Evolutionary conservation across 2,113 vertebrate genomes (phyloP), one percentile per base, ranked within the genome.

Genomic region (Lipophrys pholis): DNA sequence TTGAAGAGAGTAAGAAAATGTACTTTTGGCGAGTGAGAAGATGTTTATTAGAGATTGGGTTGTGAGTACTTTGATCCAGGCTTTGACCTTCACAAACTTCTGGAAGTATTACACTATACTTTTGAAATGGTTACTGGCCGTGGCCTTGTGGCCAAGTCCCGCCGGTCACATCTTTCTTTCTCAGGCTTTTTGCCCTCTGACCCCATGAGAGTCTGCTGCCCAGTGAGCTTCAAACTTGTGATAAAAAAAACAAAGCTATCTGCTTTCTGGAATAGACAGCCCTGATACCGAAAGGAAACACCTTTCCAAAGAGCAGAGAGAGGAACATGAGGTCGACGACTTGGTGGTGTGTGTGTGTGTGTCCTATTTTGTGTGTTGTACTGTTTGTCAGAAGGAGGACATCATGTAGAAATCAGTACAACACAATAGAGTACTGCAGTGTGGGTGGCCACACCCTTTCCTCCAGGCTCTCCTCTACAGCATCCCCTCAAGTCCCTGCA

Each of bases 401-500:
- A 43, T 30, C 21, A 30, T 74, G 78, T 78, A 57, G 59, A 62
- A 81, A 78, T 76, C 74, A 63, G 63, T 15, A n/a, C 68, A 81
- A 83, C 71, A 91, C 89, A 92, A 90, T 90, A 7, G 81, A 83
- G 80, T 62, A 76, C 76, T 63, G 74, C 82, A 73, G 76, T 62
- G 86, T 89, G 78, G 90, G 85, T 59, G 82, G 85, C 78, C 91
- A 87, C 91, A 86, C 91, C 91, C 86, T 88, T 90, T 78, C 89
- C 89, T 88, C 69, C 48, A 0, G 36, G 67, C 58, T 65, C 70
- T 57, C 62, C 69, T 61, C 71, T 49, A 69, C 8, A 61, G 81
- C 69, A 73, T 77, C 69, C 52, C 57, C 72, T 50, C 17, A 11
- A 6, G 75, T 59, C 78, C 67, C 65, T 63, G 14, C 50, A 21